A percentile compares a stretch with the other conserved stretches of the same genome.
These are phyloP conservation scores for Illadopsis cleaveri DNA, from an alignment of 2,113 vertebrate species.

Conservation along the genomic window DNA sequence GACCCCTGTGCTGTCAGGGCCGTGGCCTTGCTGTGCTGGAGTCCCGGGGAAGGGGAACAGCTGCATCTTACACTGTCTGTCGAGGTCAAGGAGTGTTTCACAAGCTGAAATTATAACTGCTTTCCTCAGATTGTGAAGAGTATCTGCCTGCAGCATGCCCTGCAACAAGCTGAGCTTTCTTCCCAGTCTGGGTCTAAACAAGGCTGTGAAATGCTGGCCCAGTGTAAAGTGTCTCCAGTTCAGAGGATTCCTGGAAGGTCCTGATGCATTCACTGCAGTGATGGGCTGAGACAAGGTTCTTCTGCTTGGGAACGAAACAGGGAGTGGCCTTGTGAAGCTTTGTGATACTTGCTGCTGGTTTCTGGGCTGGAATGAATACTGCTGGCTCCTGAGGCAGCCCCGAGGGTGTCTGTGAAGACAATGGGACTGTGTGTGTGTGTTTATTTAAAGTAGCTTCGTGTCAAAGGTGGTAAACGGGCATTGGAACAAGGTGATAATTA, in stretches of 20 bases:
- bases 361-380: neutral
- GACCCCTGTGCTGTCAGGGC: fast-evolving
- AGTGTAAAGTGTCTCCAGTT: neutral
- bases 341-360: neutral
- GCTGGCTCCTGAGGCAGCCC: neutral
- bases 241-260: neutral
- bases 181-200: neutral
- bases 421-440: neutral
- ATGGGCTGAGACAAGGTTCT: neutral
- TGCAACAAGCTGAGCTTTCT: neutral
- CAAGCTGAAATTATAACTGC: neutral
- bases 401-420: neutral
- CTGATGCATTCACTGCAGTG: fast-evolving
- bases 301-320: neutral
- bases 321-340: neutral
- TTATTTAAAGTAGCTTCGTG: neutral
- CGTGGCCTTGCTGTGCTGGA: fast-evolving
- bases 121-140: neutral
- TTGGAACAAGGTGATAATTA: neutral
- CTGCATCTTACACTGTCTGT: neutral
- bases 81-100: neutral
- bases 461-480: neutral
- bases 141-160: neutral
- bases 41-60: neutral
- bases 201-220: neutral